Base-by-base conservation (phyloP, 2,888 invertebrate species). In the Malachius bipustulatus region DNA sequence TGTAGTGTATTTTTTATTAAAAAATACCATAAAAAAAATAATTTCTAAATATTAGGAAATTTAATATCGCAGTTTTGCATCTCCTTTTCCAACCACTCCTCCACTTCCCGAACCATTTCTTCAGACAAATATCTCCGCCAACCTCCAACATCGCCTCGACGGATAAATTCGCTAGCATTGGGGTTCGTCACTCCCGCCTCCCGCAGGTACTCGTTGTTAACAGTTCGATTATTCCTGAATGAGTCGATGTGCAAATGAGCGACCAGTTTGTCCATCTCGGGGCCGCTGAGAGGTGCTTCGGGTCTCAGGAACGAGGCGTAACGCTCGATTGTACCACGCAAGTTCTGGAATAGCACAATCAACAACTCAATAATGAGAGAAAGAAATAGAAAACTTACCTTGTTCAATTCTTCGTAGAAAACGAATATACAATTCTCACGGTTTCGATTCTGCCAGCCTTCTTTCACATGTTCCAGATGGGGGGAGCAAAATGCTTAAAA, bases 181-280 rank as follows among this genome's bases (percentile, higher is more conserved):
- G 10, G 4, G 9, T 15, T 11, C 14, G 12, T 37, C 9, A 30
- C 2, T 3, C 36, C 39, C 3, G 33, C 3, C 11, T 31, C 29
- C 6, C 29, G 32, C 16, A 39, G 8, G 10, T 39, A 35, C 41
- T 75, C 71, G 32, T 68, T 73, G 54, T 90, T 89, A 0, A 85
- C 77, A 9, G 79, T 75, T 26, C 75, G 71, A 62, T 89, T 89
- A 11, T 73, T 67, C 43, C 80, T 78, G 64, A 91, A 90, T 54
- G 73, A 81, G 4, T 76, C 68, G 40, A 91, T 83, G 50, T 75
- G 70, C 39, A 89, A 71, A 54, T 89, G 82, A 4, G 76, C 61
- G 3, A 70, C 67, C 2, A 90, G 63, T 14, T 63, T 60, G 1
- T 62, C 52, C 1, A 83, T 54, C 53, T 84, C 69, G 9, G 71